Evolutionary conservation across 1,140 invertebrate species (phyloP), one percentile per base, ranked within the genome.

Genomic region (Brachionus calyciflorus): DNA sequence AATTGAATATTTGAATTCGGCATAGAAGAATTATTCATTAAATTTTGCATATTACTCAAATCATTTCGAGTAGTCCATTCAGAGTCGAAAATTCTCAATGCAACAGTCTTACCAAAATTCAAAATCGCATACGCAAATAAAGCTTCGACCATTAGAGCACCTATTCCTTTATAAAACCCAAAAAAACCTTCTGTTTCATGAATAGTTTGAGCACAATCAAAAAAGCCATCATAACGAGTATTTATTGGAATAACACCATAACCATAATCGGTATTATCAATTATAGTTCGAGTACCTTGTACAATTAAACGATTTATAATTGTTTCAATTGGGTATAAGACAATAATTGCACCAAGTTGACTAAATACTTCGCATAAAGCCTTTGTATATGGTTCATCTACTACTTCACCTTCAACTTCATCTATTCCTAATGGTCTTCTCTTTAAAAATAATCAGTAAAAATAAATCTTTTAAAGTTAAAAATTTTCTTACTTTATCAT

Each of bases 181-280:
- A 53, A 41, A 33, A 60, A 28, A 33, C 76, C 76, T 63, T 77
- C 76, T 33, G 41, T 63, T 48, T 60, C 40, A 12, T 63, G 10
- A 33, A 77, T 77, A 24, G 53, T 33, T 33, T 28, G 57, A 19
- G 21, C 30, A 19, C 76, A 77, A 51, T 77, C 76, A 41, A 77
- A 68, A 77, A 77, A 77, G 7, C 76, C 76, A 26, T 63, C 41
- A 40, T 77, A 77, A 14, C 55, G 24, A n/a, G 76, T 77, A 24
- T 60, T 77, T 48, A 77, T 63, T 9, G 76, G 55, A 24, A 77
- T 19, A 7, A 60, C 53, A 33, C 44, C 76, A 51, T 40, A 33
- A n/a, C 53, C 55, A 40, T 63, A 30, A 24, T 77, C 76, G 1
- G 55, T 60, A 19, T 77, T 77, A 49, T 77, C 57, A 0, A 77